Evolutionary conservation across 2,888 invertebrate genomes (phyloP).

Genomic region (Brenthis ino): DNA sequence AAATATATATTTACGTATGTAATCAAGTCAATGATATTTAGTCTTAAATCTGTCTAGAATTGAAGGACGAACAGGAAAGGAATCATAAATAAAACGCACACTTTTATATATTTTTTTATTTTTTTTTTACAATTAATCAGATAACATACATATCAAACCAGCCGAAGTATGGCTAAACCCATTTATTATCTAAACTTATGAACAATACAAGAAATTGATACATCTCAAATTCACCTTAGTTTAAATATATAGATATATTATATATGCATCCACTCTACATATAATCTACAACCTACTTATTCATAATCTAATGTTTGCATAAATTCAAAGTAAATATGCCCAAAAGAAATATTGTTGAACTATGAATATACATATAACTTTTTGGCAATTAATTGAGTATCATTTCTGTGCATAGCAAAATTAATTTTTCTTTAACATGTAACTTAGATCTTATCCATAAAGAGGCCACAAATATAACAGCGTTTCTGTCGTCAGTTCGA

Average conservation of each 20-base stretch:
- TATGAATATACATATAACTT: conserved; percentile 83
- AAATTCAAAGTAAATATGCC: conserved; percentile 83
- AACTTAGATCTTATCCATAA: conserved; percentile 82
- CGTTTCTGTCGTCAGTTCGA: conserved; percentile 82
- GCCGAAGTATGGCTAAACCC: conserved; percentile 83
- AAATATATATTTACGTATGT: too few relatives aligned
- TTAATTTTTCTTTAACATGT: conserved; percentile 81
- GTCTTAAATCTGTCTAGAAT: neutral
- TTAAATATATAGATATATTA: conserved; percentile 80
- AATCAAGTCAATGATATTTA: too few relatives aligned
- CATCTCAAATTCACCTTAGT: conserved; percentile 81
- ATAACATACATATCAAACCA: conserved; percentile 83
- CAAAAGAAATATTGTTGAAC: conserved; percentile 83
- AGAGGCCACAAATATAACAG: conserved; percentile 83
- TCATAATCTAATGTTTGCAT: conserved; percentile 82
- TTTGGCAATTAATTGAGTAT: conserved; percentile 84
- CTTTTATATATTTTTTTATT: conserved; percentile 68
- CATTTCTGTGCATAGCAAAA: conserved; percentile 83
- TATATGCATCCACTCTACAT: conserved; percentile 82
- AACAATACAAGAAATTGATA: conserved; percentile 83
- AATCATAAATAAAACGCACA: conserved; percentile 64
- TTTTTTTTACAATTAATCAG: conserved; percentile 81
- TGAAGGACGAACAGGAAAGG: conserved; percentile 27
- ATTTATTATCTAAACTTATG: conserved; percentile 82
- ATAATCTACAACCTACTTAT: conserved; percentile 81